phyloP scores from a whole-genome alignment of 2,113 vertebrate genomes.

The Pollimyrus isidori region DNA sequence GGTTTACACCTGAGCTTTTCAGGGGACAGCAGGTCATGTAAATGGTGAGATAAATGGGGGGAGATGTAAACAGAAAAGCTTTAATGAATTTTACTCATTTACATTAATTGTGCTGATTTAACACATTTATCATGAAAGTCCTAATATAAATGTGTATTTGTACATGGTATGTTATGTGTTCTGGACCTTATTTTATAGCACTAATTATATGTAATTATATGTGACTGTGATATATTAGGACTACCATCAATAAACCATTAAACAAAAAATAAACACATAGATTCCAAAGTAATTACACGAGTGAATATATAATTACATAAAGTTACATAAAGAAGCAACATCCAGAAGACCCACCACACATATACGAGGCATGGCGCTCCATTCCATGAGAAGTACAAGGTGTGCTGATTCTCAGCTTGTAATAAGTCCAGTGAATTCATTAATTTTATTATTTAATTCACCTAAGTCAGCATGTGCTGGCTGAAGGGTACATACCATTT shows the following conservation, averaged over 20 bases:
- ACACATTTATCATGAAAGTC: not conserved
- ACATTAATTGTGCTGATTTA: not conserved
- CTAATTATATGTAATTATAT: not conserved
- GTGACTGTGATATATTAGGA: not conserved
- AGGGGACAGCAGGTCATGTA: conserved; percentile 39
- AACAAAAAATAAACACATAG: not conserved
- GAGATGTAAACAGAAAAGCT: not conserved
- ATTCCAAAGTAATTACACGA: not conserved
- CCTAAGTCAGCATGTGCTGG: not conserved
- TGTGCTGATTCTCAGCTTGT: not conserved
- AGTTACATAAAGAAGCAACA: not conserved
- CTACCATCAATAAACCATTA: not conserved
- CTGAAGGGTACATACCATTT: not conserved
- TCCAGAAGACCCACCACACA: not conserved
- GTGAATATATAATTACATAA: conserved; percentile 1
- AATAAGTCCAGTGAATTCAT: not conserved
- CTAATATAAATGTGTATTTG: not conserved
- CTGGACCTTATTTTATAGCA: not conserved
- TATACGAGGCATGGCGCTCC: not conserved
- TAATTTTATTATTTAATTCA: not conserved
- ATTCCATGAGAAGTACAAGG: not conserved
- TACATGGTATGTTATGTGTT: not conserved
- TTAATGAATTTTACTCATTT: not conserved
- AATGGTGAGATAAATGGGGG: not conserved
- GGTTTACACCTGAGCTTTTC: conserved; percentile 64